Conservation (phyloP, 23 tunicate species). For the Aplidium turbinatum region DNA sequence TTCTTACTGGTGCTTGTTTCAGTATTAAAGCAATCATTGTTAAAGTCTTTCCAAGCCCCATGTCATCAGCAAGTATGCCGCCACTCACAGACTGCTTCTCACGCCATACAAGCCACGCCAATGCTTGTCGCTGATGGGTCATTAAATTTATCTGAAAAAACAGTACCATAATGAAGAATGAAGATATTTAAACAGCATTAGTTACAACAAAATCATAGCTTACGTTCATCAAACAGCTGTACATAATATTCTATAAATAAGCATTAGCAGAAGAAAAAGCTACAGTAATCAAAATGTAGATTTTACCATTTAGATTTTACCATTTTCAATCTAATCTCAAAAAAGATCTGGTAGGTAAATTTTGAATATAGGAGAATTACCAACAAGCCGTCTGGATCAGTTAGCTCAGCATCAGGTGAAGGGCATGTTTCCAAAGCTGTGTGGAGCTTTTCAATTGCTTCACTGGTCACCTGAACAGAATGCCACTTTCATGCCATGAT, state of each 20-base stretch:
- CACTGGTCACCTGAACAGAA: conserved; percentile 60
- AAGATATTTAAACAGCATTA: no score
- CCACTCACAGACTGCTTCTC: conserved; percentile 73
- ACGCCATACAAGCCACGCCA: conserved; percentile 90
- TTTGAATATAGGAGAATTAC: no score
- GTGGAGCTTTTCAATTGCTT: conserved; percentile 76
- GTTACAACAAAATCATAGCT: no score
- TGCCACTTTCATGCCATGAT: not conserved
- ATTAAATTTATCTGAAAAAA: conserved; percentile 62
- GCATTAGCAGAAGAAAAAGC: no score
- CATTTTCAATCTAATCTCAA: no score
- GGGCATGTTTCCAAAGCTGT: conserved; percentile 71
- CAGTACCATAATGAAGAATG: not conserved
- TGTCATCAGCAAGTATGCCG: conserved; percentile 94
- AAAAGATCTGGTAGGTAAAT: no score
- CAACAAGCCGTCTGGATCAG: conserved; percentile 72
- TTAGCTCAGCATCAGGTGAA: conserved; percentile 27
- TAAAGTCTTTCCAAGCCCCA: conserved; percentile 96
- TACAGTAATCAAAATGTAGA: no score
- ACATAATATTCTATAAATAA: no score
- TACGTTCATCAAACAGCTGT: no score
- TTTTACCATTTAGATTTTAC: no score
- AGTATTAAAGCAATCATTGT: conserved; percentile 84
- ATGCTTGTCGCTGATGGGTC: conserved; percentile 91
- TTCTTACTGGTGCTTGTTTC: conserved; percentile 26